Evolutionary conservation across 2,797 vertebrate genomes (phyloP).

Genomic region (Chrysocyon brachyurus): DNA sequence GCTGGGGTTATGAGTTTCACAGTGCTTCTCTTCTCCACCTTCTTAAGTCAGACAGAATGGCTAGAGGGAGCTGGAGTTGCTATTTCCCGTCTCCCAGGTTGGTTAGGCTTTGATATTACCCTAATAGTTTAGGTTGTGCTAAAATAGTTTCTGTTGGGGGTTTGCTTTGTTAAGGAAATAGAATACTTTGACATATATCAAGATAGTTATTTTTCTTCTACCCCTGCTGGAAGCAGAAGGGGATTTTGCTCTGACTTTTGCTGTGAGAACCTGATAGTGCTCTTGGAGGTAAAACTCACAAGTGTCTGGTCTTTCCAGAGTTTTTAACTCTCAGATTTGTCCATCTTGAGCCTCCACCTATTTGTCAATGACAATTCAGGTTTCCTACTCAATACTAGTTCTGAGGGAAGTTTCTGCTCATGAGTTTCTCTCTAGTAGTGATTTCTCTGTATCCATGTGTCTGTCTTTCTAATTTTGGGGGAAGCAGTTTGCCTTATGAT

Average conservation of each 20-base stretch:
- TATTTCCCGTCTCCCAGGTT: background rate
- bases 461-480: background rate
- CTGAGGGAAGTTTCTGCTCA: background rate
- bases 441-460: background rate
- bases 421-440: background rate
- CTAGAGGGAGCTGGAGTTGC: background rate
- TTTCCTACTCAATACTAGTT: background rate
- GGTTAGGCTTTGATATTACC: background rate
- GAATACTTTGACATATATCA: background rate
- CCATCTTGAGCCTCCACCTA: background rate
- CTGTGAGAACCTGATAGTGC: background rate
- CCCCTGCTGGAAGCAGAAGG: background rate
- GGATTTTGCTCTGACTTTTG: background rate
- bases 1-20: background rate
- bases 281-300: background rate
- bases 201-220: background rate
- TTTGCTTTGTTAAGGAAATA: background rate
- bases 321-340: background rate
- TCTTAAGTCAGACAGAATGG: background rate
- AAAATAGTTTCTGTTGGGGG: slow-evolving; percentile 8
- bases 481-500: background rate
- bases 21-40: background rate
- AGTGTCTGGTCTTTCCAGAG: background rate
- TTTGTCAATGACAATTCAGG: background rate
- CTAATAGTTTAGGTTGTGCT: background rate